Conservation (phyloP, 1,140 invertebrate species). For the Bradynema listronoti region DNA sequence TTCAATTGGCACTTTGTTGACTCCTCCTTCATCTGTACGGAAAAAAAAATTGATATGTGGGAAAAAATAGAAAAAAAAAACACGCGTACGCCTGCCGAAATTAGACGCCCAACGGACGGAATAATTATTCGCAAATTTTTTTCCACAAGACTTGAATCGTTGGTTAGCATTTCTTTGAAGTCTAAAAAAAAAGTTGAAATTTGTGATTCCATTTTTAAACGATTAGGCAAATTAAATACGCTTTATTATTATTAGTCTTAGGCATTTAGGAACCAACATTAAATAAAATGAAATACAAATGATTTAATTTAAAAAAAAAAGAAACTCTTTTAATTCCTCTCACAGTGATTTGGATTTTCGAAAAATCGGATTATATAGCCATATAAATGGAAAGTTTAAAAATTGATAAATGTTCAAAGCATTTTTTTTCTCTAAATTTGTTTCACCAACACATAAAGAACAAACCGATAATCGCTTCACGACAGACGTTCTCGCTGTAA, state of each 20-base stretch:
- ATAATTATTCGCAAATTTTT: constrained; percentile 22
- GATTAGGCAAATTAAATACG: too few species aligned
- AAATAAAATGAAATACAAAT: too few species aligned
- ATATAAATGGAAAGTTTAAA: too few species aligned
- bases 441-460: not conserved
- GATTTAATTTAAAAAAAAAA: too few species aligned
- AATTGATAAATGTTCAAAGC: too few species aligned
- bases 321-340: too few species aligned
- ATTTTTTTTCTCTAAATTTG: constrained; percentile 9
- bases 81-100: constrained; percentile 20
- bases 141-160: constrained; percentile 22
- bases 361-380: too few species aligned
- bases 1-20: constrained; percentile 17
- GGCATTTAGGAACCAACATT: too few species aligned
- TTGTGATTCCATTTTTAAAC: too few species aligned
- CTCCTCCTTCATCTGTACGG: not conserved
- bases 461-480: constrained; percentile 34
- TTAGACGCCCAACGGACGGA: constrained; percentile 31
- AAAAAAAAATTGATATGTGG: constrained; percentile 2
- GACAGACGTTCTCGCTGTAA: constrained; percentile 11
- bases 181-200: too few species aligned
- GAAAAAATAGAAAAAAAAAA: constrained; percentile 1
- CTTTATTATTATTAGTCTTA: too few species aligned
- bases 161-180: constrained; percentile 25
- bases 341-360: too few species aligned